Evolutionary conservation across 2,888 invertebrate species (phyloP).

Genomic region (Agrilus cyanescens): DNA sequence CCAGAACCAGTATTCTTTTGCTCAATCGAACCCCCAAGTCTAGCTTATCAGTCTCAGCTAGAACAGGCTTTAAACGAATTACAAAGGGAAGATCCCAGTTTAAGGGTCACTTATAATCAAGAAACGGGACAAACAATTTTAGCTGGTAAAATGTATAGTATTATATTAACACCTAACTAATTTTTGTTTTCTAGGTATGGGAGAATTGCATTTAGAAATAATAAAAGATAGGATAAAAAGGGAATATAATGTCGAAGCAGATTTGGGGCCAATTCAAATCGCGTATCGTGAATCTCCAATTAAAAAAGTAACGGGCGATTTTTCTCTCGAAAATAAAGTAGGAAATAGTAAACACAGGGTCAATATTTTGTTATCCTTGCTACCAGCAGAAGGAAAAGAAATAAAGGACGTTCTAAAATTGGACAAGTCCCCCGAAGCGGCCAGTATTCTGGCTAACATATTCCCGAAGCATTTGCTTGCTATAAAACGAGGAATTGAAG

Average conservation of each 20-base stretch:
- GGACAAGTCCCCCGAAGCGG: constrained; percentile 55
- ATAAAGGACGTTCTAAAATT: constrained; percentile 38
- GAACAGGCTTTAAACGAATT: constrained; percentile 73
- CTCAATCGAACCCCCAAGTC: constrained; percentile 83
- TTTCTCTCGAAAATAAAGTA: constrained; percentile 50
- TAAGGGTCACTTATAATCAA: constrained; percentile 58
- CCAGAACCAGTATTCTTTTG: constrained; percentile 97
- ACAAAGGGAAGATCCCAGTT: constrained; percentile 83
- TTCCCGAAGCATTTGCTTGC: constrained; percentile 55
- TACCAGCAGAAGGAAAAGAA: constrained; percentile 30
- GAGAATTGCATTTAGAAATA: constrained; percentile 92
- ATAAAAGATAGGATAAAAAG: constrained; percentile 76
- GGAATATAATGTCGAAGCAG: constrained; percentile 85
- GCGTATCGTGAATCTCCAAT: constrained; percentile 74
- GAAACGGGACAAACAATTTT: constrained; percentile 83
- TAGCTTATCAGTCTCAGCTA: constrained; percentile 58
- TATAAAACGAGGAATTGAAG: constrained; percentile 56
- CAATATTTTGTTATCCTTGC: constrained; percentile 49
- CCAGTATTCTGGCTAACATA: constrained; percentile 53
- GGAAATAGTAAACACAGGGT: constrained; percentile 49
- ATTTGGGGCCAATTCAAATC: constrained; percentile 83
- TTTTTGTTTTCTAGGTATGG: constrained; percentile 63
- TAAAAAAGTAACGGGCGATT: constrained; percentile 35
- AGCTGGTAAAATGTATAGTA: constrained; percentile 40
- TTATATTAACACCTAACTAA: background rate